Percentiles rank a stretch among this genome's conserved stretches.
These are phyloP conservation scores for Nibea albiflora DNA, from an alignment of 2,113 vertebrate species.

Conservation along the genomic window DNA sequence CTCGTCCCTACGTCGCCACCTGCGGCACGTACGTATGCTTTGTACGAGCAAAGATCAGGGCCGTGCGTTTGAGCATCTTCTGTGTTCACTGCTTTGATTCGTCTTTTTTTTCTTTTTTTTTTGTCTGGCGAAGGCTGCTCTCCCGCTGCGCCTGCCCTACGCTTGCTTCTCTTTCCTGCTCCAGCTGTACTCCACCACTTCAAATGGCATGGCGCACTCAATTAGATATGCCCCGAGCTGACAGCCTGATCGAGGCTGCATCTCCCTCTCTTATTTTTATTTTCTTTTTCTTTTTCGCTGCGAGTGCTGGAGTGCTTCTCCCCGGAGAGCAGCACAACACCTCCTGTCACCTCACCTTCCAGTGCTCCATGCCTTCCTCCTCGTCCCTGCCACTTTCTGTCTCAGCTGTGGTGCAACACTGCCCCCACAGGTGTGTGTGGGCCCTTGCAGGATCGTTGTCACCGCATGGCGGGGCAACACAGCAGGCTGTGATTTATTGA, in stretches of 20 bases:
- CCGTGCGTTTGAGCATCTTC: constrained; percentile 49
- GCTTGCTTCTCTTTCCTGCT: constrained; percentile 36
- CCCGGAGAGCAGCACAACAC: constrained; percentile 50
- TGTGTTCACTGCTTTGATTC: constrained; percentile 51
- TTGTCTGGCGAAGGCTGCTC: constrained; percentile 53
- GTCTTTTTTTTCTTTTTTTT: constrained; percentile 6
- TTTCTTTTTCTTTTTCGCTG: neutral
- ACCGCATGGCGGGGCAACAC: neutral
- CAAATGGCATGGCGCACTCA: constrained; percentile 62
- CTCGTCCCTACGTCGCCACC: neutral
- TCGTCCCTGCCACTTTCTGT: neutral
- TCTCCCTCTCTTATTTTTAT: constrained; percentile 25
- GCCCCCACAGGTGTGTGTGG: constrained; percentile 53
- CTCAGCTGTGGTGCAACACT: constrained; percentile 44
- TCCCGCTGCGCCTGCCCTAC: constrained; percentile 48
- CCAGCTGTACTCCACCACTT: constrained; percentile 49
- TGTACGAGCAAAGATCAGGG: constrained; percentile 41
- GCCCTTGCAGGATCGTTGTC: neutral
- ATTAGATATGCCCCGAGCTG: constrained; percentile 62
- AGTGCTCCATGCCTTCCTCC: constrained; percentile 11
- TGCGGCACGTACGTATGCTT: neutral
- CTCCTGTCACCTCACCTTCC: constrained; percentile 56
- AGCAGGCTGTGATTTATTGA: constrained; percentile 21
- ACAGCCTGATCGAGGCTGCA: constrained; percentile 55
- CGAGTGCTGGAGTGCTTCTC: constrained; percentile 40